phyloP scores from a whole-genome alignment of 2,888 invertebrate genomes.

The Troides aeacus region DNA sequence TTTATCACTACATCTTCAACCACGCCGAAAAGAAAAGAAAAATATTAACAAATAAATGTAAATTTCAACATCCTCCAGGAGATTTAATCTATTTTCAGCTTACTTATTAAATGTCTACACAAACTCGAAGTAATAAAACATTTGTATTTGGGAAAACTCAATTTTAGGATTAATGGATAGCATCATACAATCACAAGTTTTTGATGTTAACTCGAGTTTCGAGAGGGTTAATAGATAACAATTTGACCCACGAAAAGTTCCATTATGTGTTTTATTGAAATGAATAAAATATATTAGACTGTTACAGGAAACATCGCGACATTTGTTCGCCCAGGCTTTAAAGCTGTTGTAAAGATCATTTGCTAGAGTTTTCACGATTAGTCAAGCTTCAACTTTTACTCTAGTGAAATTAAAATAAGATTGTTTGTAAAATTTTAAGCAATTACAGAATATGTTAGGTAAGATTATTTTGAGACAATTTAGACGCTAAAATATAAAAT shows the following conservation, averaged over 20 bases:
- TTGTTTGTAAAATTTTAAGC: too few relatives aligned
- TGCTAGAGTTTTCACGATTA: not conserved
- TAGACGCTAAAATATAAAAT: not conserved
- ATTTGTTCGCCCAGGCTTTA: not conserved
- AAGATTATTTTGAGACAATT: not conserved
- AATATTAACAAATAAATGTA: not conserved
- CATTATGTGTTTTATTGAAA: conserved; percentile 11
- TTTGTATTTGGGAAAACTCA: not conserved
- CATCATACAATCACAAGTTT: conserved; percentile 22
- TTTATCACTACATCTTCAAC: too few relatives aligned
- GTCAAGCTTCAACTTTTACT: conserved; percentile 8
- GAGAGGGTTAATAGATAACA: conserved; percentile 21
- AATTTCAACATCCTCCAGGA: not conserved
- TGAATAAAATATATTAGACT: conserved; percentile 6
- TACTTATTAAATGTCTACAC: too few relatives aligned
- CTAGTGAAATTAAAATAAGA: not conserved
- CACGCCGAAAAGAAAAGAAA: not conserved
- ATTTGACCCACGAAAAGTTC: conserved; percentile 20
- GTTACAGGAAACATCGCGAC: not conserved
- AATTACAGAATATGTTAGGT: not conserved
- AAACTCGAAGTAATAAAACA: not conserved
- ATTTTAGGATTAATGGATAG: conserved; percentile 9
- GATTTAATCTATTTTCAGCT: too few relatives aligned
- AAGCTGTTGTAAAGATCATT: not conserved
- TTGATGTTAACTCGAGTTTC: conserved; percentile 19